phyloP scores from a whole-genome alignment of 2,797 vertebrate species.

The Chelonia mydas region DNA sequence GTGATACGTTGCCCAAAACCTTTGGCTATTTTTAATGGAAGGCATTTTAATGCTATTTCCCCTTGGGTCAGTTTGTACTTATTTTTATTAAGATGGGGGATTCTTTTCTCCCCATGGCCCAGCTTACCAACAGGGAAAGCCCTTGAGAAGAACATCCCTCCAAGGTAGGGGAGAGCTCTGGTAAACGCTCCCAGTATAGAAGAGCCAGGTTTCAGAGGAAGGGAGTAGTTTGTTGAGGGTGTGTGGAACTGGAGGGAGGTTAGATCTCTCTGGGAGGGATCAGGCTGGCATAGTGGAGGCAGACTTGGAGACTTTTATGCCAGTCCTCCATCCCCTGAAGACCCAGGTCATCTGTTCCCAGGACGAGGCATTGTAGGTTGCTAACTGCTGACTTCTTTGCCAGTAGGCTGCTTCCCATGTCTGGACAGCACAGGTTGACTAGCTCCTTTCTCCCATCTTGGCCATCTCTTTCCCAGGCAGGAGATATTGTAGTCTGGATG shows the following conservation, averaged over 20 bases:
- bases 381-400: background rate
- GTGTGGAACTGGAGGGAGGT: background rate
- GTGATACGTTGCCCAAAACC: background rate
- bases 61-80: background rate
- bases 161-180: background rate
- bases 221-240: background rate
- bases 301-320: background rate
- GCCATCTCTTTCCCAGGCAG: background rate
- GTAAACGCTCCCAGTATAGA: background rate
- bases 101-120: background rate
- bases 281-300: background rate
- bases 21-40: background rate
- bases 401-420: background rate
- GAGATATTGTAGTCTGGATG: background rate
- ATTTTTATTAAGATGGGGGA: background rate
- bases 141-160: background rate
- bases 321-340: background rate
- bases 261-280: background rate
- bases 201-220: background rate
- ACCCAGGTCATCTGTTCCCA: background rate
- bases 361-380: background rate
- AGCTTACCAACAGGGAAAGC: background rate
- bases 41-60: background rate
- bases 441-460: background rate
- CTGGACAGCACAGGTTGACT: background rate